phyloP scores from a whole-genome alignment of 2,888 invertebrate species.

The Idaea straminata region DNA sequence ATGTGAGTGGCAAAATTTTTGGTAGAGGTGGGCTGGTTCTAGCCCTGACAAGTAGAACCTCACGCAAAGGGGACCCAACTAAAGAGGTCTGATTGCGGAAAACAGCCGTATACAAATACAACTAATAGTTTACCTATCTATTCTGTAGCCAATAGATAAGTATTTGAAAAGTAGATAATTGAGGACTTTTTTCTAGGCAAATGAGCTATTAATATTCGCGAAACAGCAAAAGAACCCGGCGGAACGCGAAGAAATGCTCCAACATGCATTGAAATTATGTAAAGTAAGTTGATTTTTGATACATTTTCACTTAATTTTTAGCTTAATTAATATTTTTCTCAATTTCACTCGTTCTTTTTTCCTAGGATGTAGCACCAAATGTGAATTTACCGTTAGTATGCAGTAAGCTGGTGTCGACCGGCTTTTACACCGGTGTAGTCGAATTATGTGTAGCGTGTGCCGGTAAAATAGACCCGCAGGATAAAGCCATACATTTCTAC shows the following conservation, averaged over 20 bases:
- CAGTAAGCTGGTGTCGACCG: slow-evolving; percentile 88
- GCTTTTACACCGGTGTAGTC: slow-evolving; percentile 93
- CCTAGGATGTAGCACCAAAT: slow-evolving; percentile 88
- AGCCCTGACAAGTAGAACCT: no score
- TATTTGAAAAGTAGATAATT: background rate
- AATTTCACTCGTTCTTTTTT: slow-evolving; percentile 13
- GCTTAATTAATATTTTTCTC: slow-evolving; percentile 8
- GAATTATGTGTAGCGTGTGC: slow-evolving; percentile 93
- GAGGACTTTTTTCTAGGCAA: slow-evolving; percentile 81
- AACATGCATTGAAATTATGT: slow-evolving; percentile 90
- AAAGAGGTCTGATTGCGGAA: no score
- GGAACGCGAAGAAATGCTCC: slow-evolving; percentile 88
- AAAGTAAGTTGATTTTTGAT: slow-evolving; percentile 73
- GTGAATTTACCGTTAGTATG: slow-evolving; percentile 92
- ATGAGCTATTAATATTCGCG: slow-evolving; percentile 92
- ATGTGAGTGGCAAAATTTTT: no score
- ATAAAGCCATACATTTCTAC: slow-evolving; percentile 93
- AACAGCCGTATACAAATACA: no score
- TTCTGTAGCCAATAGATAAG: background rate
- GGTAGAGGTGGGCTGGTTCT: no score
- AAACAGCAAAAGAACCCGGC: slow-evolving; percentile 86
- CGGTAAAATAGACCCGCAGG: slow-evolving; percentile 92
- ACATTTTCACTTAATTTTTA: background rate
- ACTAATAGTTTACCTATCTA: no score
- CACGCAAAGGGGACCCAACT: no score